These are phyloP conservation scores for Melanotaenia maccullochi DNA, from an alignment of 2,797 vertebrate species.

Conservation along the genomic window DNA sequence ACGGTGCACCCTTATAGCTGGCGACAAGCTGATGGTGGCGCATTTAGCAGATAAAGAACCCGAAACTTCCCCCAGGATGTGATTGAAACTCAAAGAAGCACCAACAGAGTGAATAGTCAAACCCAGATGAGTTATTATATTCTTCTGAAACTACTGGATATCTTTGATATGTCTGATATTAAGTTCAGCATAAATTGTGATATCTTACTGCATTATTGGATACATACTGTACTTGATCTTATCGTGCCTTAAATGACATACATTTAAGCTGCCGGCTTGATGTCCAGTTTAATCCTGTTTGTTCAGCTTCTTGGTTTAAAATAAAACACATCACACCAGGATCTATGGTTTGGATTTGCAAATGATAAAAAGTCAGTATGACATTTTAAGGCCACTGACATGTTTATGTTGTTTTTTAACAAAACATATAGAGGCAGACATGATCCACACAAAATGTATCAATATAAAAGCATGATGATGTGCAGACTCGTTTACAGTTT, in stretches of 20 bases:
- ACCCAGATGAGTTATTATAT: background rate
- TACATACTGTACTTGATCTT: background rate
- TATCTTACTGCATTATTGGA: background rate
- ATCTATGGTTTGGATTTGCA: background rate
- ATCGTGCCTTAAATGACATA: background rate
- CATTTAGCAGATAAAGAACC: slow-evolving; percentile 7
- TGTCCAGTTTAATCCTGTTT: background rate
- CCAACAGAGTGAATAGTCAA: background rate
- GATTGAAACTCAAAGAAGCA: background rate
- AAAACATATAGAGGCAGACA: background rate
- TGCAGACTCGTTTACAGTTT: background rate
- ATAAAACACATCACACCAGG: background rate
- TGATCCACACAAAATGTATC: background rate
- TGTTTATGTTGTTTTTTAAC: background rate
- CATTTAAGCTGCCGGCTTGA: background rate
- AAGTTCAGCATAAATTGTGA: background rate
- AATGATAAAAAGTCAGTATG: background rate
- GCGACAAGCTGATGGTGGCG: background rate
- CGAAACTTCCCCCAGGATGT: background rate
- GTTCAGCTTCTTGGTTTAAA: background rate
- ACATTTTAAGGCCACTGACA: background rate
- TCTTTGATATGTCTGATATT: background rate
- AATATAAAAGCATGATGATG: too few species aligned
- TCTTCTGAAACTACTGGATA: background rate
- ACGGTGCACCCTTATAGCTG: background rate